Conservation (phyloP, 2,888 invertebrate species). For the Drosophila atripex region DNA sequence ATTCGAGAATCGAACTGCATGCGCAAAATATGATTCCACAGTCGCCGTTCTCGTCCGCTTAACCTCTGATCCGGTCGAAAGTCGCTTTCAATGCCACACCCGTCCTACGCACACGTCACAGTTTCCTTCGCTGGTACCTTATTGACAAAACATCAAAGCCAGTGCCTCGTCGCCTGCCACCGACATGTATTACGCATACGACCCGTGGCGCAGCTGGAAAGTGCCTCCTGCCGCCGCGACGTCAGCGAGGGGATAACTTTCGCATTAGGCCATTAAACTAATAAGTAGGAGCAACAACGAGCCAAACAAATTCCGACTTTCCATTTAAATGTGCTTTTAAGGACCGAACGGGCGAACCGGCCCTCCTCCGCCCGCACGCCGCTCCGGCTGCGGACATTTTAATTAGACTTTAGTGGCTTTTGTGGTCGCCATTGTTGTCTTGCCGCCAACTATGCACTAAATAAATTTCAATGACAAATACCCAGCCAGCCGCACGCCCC, state of each 20-base stretch:
- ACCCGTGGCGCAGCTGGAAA: constrained; percentile 2
- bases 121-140: constrained; percentile 35
- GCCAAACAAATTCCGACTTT: constrained; percentile 33
- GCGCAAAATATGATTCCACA: constrained; percentile 10
- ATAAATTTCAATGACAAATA: constrained; percentile 60
- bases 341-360: not conserved
- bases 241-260: constrained; percentile 10
- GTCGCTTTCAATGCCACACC: not conserved
- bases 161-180: constrained; percentile 13
- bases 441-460: constrained; percentile 52
- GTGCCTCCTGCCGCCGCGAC: not conserved
- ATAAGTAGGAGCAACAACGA: constrained; percentile 17
- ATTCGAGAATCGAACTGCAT: constrained; percentile 22
- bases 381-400: constrained; percentile 62
- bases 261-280: constrained; percentile 32
- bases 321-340: constrained; percentile 25
- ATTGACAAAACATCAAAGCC: constrained; percentile 42
- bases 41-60: constrained; percentile 11
- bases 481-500: constrained; percentile 14
- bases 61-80: not conserved
- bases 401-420: constrained; percentile 68
- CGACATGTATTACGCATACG: constrained; percentile 43
- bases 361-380: constrained; percentile 26
- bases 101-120: constrained; percentile 31
- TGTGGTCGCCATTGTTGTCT: constrained; percentile 59